Percentiles rank a stretch among this genome's conserved stretches.
Conservation (phyloP, 2,888 invertebrate genomes). For the Charanyca ferruginea region DNA sequence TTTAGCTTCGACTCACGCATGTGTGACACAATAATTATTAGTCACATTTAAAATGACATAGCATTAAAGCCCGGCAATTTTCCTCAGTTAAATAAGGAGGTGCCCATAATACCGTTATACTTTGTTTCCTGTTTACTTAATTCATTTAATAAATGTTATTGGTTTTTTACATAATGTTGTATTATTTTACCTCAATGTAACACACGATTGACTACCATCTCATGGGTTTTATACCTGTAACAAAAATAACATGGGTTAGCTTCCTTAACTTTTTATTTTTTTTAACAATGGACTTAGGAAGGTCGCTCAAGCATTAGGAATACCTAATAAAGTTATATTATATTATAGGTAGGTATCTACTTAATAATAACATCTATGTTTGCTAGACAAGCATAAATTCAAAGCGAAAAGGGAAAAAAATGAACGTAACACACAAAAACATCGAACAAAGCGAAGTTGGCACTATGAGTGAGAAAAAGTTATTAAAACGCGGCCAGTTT, state of each 20-base stretch:
- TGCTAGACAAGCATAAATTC: not conserved
- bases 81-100: slow-evolving; percentile 16
- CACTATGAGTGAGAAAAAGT: slow-evolving; percentile 41
- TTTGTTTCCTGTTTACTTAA: slow-evolving; percentile 48
- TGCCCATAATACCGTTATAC: not conserved
- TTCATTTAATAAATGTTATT: slow-evolving; percentile 40
- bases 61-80: slow-evolving; percentile 15
- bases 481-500: slow-evolving; percentile 45
- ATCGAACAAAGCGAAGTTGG: slow-evolving; percentile 34
- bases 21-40: not conserved
- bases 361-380: not conserved
- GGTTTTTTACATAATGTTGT: slow-evolving; percentile 11
- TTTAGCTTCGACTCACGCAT: not conserved
- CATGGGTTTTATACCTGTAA: slow-evolving; percentile 58
- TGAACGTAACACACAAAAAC: not conserved
- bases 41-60: not conserved
- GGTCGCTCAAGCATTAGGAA: not conserved
- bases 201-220: slow-evolving; percentile 28
- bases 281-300: not conserved
- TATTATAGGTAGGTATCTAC: not conserved
- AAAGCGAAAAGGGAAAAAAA: not conserved
- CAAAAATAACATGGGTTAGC: slow-evolving; percentile 41
- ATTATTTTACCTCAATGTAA: slow-evolving; percentile 52
- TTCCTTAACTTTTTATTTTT: not conserved
- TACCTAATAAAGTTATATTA: not conserved